These are phyloP conservation scores for Lycia hirtaria DNA, from an alignment of 2,888 invertebrate genomes.

Conservation along the genomic window DNA sequence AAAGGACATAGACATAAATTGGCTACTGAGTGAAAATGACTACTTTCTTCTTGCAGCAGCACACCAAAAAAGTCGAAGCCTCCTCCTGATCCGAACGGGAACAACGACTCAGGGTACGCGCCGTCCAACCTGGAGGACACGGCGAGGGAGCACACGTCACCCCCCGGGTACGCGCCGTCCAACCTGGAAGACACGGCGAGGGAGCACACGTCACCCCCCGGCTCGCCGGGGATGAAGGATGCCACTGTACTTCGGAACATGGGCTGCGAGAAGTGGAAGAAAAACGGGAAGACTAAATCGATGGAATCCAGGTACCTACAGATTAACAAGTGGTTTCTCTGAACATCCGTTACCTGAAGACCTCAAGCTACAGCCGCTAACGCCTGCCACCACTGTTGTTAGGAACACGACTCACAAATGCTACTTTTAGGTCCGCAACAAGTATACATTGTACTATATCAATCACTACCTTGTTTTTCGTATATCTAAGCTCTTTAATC, in stretches of 20 bases:
- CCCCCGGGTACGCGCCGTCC: slow-evolving; percentile 86
- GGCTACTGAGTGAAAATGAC: no score
- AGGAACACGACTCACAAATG: no score
- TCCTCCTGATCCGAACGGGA: slow-evolving; percentile 90
- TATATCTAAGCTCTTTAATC: no score
- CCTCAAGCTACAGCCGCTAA: no score
- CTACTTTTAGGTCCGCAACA: no score
- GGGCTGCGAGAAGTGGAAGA: slow-evolving; percentile 72
- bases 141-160: slow-evolving; percentile 85
- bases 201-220: slow-evolving; percentile 85
- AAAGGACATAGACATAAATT: no score
- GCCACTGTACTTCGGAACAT: slow-evolving; percentile 73
- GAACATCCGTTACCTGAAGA: no score
- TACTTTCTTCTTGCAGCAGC: slow-evolving; percentile 44
- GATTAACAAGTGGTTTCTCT: no score
- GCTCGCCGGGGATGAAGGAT: slow-evolving; percentile 78
- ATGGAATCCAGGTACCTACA: slow-evolving; percentile 76
- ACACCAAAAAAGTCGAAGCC: slow-evolving; percentile 66
- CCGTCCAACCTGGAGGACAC: slow-evolving; percentile 86
- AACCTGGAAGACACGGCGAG: slow-evolving; percentile 82
- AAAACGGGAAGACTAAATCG: slow-evolving; percentile 70
- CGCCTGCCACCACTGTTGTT: no score
- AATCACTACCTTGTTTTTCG: no score
- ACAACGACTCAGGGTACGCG: slow-evolving; percentile 94
- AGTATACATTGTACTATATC: no score